Evolutionary conservation across 92 coral and sea anemone genomes (phyloP), one percentile per base, ranked within the genome.

Genomic region (Ricordea florida): DNA sequence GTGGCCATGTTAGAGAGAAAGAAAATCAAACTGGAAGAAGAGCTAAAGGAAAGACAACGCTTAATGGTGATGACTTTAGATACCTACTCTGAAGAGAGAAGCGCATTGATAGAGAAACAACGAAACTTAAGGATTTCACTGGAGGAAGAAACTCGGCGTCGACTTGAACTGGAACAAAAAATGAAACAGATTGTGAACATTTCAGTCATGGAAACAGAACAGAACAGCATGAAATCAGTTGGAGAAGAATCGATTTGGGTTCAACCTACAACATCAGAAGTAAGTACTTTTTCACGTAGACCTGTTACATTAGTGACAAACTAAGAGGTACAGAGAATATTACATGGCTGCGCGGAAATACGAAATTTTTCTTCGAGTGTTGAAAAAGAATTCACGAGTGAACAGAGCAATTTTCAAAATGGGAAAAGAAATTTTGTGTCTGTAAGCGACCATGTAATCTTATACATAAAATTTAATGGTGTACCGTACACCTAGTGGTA

Each of bases 91-190:
- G 77, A 70, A 18, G 77, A 70, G 29, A 20, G 55, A 20, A 55
- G 77, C 52, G 30, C 64, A 37, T 55, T 70, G 14, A 70, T 27
- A 11, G 77, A 70, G 42, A 55, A 26, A 42, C 41, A 53, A 20
- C 18, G 77, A 9, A 55, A 55, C 63, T 32, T 70, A 23, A 70
- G 77, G 16, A 53, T 70, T 53, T 70, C 77, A 13, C 77, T 70
- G 5, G 77, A 70, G 40, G 77, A 70, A 4, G 77, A 70, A 29
- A 65, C 56, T 17, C 53, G 53, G 22, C 65, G 66, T 11, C 37
- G 77, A 28, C 65, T 70, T 25, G 77, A 70, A 10, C 66, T 70
- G 10, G 77, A 70, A 18, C 64, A 70, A 70, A 70, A 70, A 41
- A 70, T 70, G 65, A 50, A 70, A 30, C 77, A 70, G 42, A 70